Conservation (phyloP, 2,113 vertebrate genomes). For the Hippocampus zosterae region DNA sequence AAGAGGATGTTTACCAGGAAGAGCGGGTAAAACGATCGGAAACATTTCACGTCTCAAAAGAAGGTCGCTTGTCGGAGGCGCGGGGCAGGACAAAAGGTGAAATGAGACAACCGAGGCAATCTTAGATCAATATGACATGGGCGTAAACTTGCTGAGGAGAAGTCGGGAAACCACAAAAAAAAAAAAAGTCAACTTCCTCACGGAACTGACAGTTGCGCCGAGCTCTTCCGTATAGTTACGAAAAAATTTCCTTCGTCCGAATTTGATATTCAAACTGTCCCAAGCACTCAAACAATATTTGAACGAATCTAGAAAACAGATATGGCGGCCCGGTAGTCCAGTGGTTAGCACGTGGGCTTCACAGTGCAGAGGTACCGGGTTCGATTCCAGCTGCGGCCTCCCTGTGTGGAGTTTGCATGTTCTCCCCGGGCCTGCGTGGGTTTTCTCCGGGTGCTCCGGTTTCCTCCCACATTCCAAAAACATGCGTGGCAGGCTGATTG, state of each 20-base stretch:
- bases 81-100: constrained; percentile 90
- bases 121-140: constrained; percentile 95
- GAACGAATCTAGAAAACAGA: not conserved
- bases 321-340: no score
- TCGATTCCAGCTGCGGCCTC: no score
- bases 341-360: no score
- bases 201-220: constrained; percentile 77
- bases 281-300: not conserved
- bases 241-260: no score
- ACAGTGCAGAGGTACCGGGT: no score
- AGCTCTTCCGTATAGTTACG: constrained; percentile 66
- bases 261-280: not conserved
- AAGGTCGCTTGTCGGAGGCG: constrained; percentile 89
- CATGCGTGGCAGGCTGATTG: no score
- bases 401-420: no score
- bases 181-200: constrained; percentile 87
- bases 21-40: constrained; percentile 70
- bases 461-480: no score
- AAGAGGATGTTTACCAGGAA: constrained; percentile 27
- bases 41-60: constrained; percentile 81
- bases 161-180: constrained; percentile 75
- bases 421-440: no score
- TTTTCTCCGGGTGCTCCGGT: no score
- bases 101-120: constrained; percentile 95
- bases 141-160: constrained; percentile 97